Base-by-base conservation (phyloP, 1,140 invertebrate species). In the Drosophila cardini region DNA sequence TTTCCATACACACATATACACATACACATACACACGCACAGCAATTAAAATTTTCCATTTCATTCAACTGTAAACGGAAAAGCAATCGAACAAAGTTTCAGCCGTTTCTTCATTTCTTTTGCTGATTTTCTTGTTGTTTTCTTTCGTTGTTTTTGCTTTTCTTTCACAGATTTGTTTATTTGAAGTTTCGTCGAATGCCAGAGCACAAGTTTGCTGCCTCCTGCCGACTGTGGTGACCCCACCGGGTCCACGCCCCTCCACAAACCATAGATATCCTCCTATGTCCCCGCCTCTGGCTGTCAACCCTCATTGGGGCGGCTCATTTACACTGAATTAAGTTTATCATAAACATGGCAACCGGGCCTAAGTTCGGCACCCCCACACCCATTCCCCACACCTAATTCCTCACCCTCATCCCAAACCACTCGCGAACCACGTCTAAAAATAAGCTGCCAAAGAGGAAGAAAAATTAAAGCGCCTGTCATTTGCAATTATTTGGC, bases 41-140 rank as follows among this genome's bases (percentile, higher is more conserved):
- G 89, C 89, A 91, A 91, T 91, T 91, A 91, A 91, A 91, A 91
- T 91, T 82, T 91, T 91, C 89, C 89, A 91, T 89, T 89, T 89
- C 89, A 89, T 76, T 90, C 89, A 87, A 91, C 89, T 70, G 76
- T 61, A 89, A 89, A 84, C 53, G 69, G 11, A 84, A 68, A 69
- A 67, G 70, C 68, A 38, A 75, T 70, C 64, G 72, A 70, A 61
- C 36, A 87, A 85, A 85, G 77, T 89, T 90, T 81, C 50, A 57
- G 67, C 58, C 50, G 55, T 68, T 68, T 63, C 55, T 73, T 50
- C 50, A 72, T 71, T 71, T 61, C 60, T 53, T 53, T 63, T 15
- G 34, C 38, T 63, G 48, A 63, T 52, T 53, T 67, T 71, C 18
- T 56, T 56, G 46, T 62, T 71, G 58, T 70, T 73, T 48, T 71